A percentile compares a stretch with the other conserved stretches of the same genome.
Evolutionary conservation across 2,888 invertebrate species (phyloP).

Genomic region (Drosophila barbarae): DNA sequence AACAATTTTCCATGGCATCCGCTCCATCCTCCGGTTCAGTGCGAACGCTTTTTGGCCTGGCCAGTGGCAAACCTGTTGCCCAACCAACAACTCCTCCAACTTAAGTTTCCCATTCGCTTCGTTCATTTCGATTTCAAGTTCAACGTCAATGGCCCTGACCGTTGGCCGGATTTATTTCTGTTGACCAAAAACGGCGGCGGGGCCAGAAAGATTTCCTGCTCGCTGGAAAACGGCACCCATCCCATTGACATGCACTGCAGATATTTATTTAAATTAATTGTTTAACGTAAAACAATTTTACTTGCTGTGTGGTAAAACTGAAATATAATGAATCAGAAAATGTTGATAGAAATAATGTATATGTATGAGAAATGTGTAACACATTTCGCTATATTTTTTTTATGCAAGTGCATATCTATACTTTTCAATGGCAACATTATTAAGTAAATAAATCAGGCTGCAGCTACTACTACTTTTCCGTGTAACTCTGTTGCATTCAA

Average conservation of each 20-base stretch:
- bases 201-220: conserved; percentile 20
- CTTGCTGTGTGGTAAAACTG: no score
- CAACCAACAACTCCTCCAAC: conserved; percentile 14
- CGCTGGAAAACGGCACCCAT: conserved; percentile 5
- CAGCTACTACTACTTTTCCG: conserved; percentile 14
- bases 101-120: conserved; percentile 12
- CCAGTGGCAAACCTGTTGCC: conserved; percentile 26
- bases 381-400: not conserved
- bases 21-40: conserved; percentile 3
- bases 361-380: no score
- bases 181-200: conserved; percentile 14
- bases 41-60: conserved; percentile 9
- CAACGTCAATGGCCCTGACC: conserved; percentile 62
- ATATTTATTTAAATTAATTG: no score
- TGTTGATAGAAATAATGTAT: no score
- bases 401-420: not conserved
- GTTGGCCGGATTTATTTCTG: conserved; percentile 21
- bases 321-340: no score
- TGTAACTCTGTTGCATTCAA: conserved; percentile 7
- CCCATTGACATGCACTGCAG: not conserved
- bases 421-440: conserved; percentile 6
- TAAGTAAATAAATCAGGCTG: conserved; percentile 5
- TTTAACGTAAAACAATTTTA: no score
- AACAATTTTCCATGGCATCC: conserved; percentile 2
- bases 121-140: conserved; percentile 49